A percentile compares a stretch with the other conserved stretches of the same genome.
Evolutionary conservation across 1,140 invertebrate genomes (phyloP).

Genomic region (Drosophila oshimai): DNA sequence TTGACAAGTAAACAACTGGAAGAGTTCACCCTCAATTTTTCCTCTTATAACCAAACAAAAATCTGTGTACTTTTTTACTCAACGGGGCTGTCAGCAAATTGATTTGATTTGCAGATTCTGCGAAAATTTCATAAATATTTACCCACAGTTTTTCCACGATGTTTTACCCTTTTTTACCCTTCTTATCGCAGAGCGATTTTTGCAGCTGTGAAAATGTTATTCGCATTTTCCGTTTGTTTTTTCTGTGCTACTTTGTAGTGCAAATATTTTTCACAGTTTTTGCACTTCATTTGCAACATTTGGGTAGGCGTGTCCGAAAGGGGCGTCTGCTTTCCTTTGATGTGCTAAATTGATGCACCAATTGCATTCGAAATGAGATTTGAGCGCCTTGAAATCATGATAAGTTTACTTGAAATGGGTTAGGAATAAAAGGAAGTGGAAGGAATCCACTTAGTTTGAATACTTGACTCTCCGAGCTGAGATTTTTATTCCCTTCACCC

Average conservation of each 20-base stretch:
- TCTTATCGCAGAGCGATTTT: constrained; percentile 1
- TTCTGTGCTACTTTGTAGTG: constrained; percentile 38
- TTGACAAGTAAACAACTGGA: constrained; percentile 14
- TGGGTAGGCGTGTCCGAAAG: not conserved
- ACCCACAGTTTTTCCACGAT: constrained; percentile 4
- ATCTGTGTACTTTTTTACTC: constrained; percentile 13
- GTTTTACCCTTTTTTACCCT: constrained; percentile 1
- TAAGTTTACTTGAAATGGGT: not conserved
- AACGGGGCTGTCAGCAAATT: constrained; percentile 32
- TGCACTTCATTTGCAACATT: constrained; percentile 39
- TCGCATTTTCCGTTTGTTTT: constrained; percentile 21
- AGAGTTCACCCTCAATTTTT: not conserved
- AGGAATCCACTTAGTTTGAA: not conserved
- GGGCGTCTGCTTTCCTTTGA: constrained; percentile 30
- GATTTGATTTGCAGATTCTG: constrained; percentile 48
- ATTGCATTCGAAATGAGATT: constrained; percentile 34
- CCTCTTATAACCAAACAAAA: not conserved
- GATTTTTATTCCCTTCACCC: not conserved
- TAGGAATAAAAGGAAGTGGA: not conserved
- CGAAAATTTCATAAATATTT: constrained; percentile 52
- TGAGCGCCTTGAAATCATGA: constrained; percentile 18
- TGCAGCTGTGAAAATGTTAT: constrained; percentile 36
- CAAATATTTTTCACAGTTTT: constrained; percentile 44
- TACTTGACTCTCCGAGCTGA: not conserved
- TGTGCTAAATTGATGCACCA: constrained; percentile 35